Conservation (phyloP, 1,140 invertebrate genomes). For the Caenorhabditis remanei region DNA sequence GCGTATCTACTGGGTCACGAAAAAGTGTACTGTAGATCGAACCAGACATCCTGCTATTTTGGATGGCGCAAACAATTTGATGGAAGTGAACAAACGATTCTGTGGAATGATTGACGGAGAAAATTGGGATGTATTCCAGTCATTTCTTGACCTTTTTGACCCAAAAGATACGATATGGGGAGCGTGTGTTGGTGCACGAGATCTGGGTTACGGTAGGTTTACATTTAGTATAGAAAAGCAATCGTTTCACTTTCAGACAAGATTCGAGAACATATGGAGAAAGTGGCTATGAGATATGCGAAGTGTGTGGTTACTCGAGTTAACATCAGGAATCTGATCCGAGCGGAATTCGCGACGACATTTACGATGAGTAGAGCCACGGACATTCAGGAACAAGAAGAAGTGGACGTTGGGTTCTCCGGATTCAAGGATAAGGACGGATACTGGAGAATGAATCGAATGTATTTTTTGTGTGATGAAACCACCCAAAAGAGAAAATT, state of each 20-base stretch:
- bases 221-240: not conserved
- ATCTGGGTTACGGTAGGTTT: not conserved
- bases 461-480: not conserved
- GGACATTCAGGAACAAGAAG: slow-evolving; percentile 8
- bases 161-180: not conserved
- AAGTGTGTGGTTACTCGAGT: not conserved
- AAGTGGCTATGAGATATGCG: not conserved
- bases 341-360: not conserved
- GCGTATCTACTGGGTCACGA: not conserved
- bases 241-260: not conserved
- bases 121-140: slow-evolving; percentile 18
- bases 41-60: not conserved
- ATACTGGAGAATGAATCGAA: not conserved
- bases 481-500: not conserved
- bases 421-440: slow-evolving; percentile 5
- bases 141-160: not conserved
- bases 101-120: slow-evolving; percentile 5
- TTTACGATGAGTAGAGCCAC: not conserved
- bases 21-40: not conserved
- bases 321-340: not conserved
- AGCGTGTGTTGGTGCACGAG: not conserved
- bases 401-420: not conserved
- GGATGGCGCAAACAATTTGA: not conserved
- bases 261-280: not conserved
- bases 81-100: slow-evolving; percentile 2